Conservation (phyloP, 2,888 invertebrate species). For the Hypena proboscidalis region DNA sequence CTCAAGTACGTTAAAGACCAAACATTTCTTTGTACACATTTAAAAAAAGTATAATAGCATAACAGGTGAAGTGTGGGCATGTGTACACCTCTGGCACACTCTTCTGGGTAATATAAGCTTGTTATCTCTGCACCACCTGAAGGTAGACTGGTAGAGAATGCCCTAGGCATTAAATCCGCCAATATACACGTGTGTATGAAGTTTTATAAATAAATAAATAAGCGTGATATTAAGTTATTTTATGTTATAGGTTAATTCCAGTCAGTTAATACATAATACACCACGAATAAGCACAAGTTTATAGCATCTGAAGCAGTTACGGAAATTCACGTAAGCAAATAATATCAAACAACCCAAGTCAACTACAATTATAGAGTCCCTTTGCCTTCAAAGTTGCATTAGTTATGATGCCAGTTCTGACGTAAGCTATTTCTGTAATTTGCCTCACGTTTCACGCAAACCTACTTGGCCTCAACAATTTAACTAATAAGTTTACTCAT, state of each 20-base stretch:
- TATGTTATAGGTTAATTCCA: not conserved
- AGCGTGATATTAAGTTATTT: too few relatives aligned
- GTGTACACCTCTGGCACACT: too few relatives aligned
- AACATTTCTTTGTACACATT: too few relatives aligned
- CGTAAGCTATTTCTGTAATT: slow-evolving; percentile 42
- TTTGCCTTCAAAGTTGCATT: slow-evolving; percentile 31
- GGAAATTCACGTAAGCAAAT: slow-evolving; percentile 13
- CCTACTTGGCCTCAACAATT: slow-evolving; percentile 35
- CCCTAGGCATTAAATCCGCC: too few relatives aligned
- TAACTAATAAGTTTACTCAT: slow-evolving; percentile 25
- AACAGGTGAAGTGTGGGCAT: too few relatives aligned
- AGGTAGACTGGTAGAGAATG: too few relatives aligned
- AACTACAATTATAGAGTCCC: slow-evolving; percentile 17
- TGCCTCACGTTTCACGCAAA: slow-evolving; percentile 37
- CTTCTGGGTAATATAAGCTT: too few relatives aligned
- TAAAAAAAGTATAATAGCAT: too few relatives aligned
- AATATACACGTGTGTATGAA: too few relatives aligned
- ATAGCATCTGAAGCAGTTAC: not conserved
- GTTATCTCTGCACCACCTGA: too few relatives aligned
- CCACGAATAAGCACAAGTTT: not conserved
- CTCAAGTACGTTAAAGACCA: too few relatives aligned
- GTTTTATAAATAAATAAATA: too few relatives aligned
- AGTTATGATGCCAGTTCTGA: slow-evolving; percentile 40
- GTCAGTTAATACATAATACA: not conserved
- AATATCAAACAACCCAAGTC: slow-evolving; percentile 22